Evolutionary conservation across 2,113 vertebrate species (phyloP), one percentile per base, ranked within the genome.

Genomic region (Anser brachyrhynchus): DNA sequence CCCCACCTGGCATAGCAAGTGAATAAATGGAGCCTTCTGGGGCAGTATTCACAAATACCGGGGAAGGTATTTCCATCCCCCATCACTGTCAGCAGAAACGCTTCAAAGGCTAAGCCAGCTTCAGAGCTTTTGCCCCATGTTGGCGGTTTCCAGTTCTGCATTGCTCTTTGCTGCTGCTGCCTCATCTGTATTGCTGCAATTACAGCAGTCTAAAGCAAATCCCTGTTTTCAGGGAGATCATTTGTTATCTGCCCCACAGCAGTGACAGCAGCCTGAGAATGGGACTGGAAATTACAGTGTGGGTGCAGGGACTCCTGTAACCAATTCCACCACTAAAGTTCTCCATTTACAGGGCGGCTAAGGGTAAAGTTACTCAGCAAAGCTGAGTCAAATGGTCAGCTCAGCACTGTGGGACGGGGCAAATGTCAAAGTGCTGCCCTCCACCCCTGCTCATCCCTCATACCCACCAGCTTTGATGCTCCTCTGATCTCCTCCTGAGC

Each of bases 321-420:
- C 37, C 43, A 54, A 31, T 55, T 39, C 35, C 23, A 67, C 59
- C 6, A 10, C 19, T 13, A 72, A 76, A 86, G 17, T 16, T 77
- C 35, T 31, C 26, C 44, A 7, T 11, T 37, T 69, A 29, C 23
- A 35, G 13, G 71, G 54, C 52, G 43, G 31, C 28, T 55, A 58
- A 72, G 64, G 16, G 39, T 65, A 49, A 64, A 67, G 25, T 51
- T 86, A 57, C 16, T 39, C 52, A 75, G 41, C 26, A 20, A 41
- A 66, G 16, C 39, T 3, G 33, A 80, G 77, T 16, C 57, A 41
- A 67, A 67, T 37, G 13, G 43, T 84, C 49, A 33, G 26, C 26
- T 58, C 41, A 64, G 35, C 46, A 6, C 74, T 69, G 28, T 0
- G 0, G 49, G 22, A 66, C 17, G 0, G 0, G 22, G 51, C 44